Base-by-base conservation (phyloP, 2,797 vertebrate genomes). In the Garrulus glandarius region DNA sequence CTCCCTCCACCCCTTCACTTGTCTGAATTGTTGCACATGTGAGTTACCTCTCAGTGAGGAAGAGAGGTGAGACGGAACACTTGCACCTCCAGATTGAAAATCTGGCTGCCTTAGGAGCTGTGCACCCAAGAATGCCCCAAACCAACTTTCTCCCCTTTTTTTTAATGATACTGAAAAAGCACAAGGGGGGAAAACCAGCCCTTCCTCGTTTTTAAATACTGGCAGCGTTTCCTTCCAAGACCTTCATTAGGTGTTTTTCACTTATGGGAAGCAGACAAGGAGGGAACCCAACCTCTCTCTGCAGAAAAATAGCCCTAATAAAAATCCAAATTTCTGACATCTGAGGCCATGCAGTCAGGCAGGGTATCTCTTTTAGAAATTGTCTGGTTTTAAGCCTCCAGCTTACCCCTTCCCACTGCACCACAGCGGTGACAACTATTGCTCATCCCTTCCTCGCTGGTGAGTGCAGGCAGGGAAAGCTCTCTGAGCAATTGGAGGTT, bases 391-490 rank as follows among this genome's bases (percentile, higher is more conserved):
- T 36, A 59, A 72, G 41, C 13, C 41, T 69, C 34, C 55, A 70
- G 6, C 32, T 71, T 82, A 26, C 9, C 21, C 57, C 11, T 68
- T 67, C 11, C 30, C 30, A 50, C 69, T 61, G 39, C 11, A 6
- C 43, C 5, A 1, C 1, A 1, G 49, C 2, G 3, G 19, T 49
- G n/a, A 32, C 2, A 4, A 65, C 15, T 57, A 27, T 30, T 2
- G 0, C 37, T 23, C 2, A 0, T 53, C 19, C 11, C 7, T 4
- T 64, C 64, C 74, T 80, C 0, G 0, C 53, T 4, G 1, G 20
- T 27, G 56, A 57, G 9, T 0, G 0, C 5, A 2, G 41, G n/a
- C 80, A 60, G 15, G 7, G 9, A 78, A 87, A 72, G 11, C 0
- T 2, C 50, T 27, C 11, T 7, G 3, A 32, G 34, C 15, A 49